phyloP scores from a whole-genome alignment of 2,113 vertebrate species.

The Psophia crepitans region DNA sequence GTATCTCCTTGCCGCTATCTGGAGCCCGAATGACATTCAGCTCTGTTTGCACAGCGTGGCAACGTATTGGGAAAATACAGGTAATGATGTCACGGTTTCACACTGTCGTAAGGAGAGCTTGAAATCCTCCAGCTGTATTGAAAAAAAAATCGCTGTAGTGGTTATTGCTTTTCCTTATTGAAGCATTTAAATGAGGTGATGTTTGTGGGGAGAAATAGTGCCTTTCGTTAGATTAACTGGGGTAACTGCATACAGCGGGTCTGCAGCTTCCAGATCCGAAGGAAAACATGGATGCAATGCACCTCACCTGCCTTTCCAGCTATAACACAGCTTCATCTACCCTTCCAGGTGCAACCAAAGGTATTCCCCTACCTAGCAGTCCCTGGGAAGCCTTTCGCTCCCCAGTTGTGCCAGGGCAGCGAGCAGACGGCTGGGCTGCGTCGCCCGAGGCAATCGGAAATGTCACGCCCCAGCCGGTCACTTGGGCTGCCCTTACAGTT shows the following conservation, averaged over 20 bases:
- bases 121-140: not conserved
- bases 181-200: not conserved
- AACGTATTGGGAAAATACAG: not conserved
- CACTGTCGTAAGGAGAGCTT: not conserved
- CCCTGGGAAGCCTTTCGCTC: not conserved
- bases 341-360: not conserved
- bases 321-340: not conserved
- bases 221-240: not conserved
- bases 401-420: fast-evolving
- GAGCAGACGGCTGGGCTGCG: not conserved
- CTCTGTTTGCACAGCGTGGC: fast-evolving
- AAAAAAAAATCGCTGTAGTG: not conserved
- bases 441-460: not conserved
- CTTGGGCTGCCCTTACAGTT: not conserved
- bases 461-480: not conserved
- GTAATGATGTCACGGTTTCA: not conserved
- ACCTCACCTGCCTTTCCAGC: not conserved
- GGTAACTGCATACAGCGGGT: not conserved
- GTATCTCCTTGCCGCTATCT: not conserved
- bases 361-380: not conserved
- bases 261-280: not conserved
- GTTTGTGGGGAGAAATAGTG: not conserved
- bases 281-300: fast-evolving
- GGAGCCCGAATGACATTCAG: not conserved
- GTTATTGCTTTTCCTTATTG: not conserved